A percentile compares a stretch with the other conserved stretches of the same genome.
Conservation (phyloP, 2,888 invertebrate species). For the Macrosiphum euphorbiae region DNA sequence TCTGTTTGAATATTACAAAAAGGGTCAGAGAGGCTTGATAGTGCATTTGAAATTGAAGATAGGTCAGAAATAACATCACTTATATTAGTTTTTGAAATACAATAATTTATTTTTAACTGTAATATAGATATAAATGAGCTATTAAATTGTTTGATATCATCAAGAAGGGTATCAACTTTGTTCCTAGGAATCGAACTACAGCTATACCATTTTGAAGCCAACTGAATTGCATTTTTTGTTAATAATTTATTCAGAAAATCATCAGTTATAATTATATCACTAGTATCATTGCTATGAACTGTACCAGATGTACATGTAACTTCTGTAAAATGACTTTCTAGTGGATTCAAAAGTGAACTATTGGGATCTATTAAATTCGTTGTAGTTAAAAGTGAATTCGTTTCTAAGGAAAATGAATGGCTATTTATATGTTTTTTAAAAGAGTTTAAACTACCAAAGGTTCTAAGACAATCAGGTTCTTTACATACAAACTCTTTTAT, state of each 20-base stretch:
- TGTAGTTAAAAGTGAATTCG: not conserved
- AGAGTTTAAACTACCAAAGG: conserved; percentile 18
- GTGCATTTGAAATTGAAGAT: conserved; percentile 22
- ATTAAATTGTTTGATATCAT: conserved; percentile 7
- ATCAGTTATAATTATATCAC: not conserved
- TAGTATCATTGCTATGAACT: not conserved
- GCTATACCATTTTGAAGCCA: conserved; percentile 26
- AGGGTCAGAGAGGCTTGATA: conserved; percentile 6
- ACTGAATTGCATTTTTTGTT: not conserved
- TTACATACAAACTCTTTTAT: conserved; percentile 13
- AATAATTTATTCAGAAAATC: not conserved
- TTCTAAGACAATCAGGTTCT: not conserved
- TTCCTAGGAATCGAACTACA: conserved; percentile 15
- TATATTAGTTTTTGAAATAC: conserved; percentile 18
- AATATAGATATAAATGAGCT: conserved; percentile 18
- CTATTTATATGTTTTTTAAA: not conserved
- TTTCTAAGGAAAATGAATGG: conserved; percentile 11
- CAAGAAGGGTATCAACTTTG: conserved; percentile 16
- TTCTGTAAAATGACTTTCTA: not conserved
- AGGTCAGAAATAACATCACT: conserved; percentile 23
- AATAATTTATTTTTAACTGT: conserved; percentile 3
- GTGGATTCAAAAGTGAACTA: conserved; percentile 20
- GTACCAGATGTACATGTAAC: conserved; percentile 14
- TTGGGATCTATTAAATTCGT: not conserved
- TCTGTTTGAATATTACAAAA: conserved; percentile 13